These are phyloP conservation scores for Microctenopoma lineatum DNA, from an alignment of 2,797 vertebrate species.

Conservation along the genomic window DNA sequence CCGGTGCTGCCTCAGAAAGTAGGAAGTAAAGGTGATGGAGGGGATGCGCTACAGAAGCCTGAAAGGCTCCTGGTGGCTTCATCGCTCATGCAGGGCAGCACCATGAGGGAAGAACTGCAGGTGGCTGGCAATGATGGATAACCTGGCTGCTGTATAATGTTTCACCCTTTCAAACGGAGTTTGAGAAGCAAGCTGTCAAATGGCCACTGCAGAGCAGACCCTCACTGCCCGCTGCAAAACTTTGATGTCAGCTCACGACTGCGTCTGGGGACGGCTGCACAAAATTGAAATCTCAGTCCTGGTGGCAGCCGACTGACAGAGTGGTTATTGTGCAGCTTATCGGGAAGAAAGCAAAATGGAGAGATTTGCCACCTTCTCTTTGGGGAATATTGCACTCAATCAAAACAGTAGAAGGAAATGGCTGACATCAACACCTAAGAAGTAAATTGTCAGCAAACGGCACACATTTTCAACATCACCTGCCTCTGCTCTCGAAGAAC, in stretches of 20 bases:
- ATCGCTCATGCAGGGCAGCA: slow-evolving; percentile 58
- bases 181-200: slow-evolving; percentile 71
- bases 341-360: slow-evolving; percentile 37
- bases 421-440: slow-evolving; percentile 50
- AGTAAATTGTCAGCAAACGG: slow-evolving; percentile 18
- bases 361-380: slow-evolving; percentile 26
- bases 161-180: slow-evolving; percentile 74
- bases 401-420: slow-evolving; percentile 44
- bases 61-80: slow-evolving; percentile 30
- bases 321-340: slow-evolving; percentile 62
- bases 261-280: slow-evolving; percentile 35
- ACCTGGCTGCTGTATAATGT: slow-evolving; percentile 40
- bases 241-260: slow-evolving; percentile 59
- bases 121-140: slow-evolving; percentile 74
- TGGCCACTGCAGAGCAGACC: slow-evolving; percentile 39
- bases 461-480: slow-evolving; percentile 12
- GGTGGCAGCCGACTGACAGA: slow-evolving; percentile 47
- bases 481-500: not conserved
- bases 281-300: slow-evolving; percentile 59
- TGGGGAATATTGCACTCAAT: slow-evolving; percentile 34
- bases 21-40: slow-evolving; percentile 51
- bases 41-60: slow-evolving; percentile 12
- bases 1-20: slow-evolving; percentile 14
- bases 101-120: slow-evolving; percentile 50
- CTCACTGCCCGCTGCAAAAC: slow-evolving; percentile 38